Conservation (phyloP, 2,888 invertebrate species). For the Schizaphis graminum region DNA sequence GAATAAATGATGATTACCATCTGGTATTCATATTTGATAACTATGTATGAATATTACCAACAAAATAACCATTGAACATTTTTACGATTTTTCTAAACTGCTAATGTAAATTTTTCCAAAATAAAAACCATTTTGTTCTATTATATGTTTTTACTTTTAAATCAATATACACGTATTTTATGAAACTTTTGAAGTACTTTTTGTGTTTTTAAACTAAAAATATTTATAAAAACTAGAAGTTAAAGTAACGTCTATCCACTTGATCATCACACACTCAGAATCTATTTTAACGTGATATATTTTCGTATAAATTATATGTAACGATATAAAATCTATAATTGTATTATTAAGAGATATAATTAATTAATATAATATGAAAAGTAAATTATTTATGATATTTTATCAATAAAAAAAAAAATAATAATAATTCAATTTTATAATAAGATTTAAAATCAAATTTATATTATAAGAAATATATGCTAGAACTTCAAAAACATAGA, state of each 20-base stretch:
- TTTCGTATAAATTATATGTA: background rate
- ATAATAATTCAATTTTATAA: background rate
- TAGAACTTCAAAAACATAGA: background rate
- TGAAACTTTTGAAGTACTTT: background rate
- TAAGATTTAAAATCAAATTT: background rate
- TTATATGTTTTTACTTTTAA: background rate
- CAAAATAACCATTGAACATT: background rate
- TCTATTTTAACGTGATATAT: background rate
- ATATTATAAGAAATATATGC: background rate
- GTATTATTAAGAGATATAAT: background rate
- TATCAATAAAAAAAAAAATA: background rate
- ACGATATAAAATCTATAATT: background rate
- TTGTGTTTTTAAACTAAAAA: background rate
- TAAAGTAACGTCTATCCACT: background rate
- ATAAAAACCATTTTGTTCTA: background rate
- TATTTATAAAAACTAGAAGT: background rate
- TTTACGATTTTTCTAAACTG: background rate
- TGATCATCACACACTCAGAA: background rate
- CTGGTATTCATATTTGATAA: background rate
- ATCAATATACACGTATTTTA: background rate
- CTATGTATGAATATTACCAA: background rate
- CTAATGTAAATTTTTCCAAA: background rate
- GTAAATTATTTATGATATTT: background rate
- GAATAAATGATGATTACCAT: background rate
- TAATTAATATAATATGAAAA: background rate